phyloP scores from a whole-genome alignment of 1,140 invertebrate genomes.

The Drosophila bocki region DNA sequence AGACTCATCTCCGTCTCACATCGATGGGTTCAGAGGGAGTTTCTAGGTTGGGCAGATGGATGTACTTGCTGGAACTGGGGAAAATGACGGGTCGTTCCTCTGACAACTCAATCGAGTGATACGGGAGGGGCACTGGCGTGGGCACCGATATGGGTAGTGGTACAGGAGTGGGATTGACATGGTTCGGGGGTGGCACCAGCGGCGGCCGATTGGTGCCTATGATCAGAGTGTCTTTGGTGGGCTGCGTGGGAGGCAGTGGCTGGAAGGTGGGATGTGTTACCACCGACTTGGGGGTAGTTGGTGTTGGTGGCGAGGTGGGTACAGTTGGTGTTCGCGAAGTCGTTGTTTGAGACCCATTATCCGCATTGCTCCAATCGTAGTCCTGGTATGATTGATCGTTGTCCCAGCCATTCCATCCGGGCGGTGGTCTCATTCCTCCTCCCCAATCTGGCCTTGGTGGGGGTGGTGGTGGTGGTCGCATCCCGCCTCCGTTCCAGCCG shows the following conservation, averaged over 20 bases:
- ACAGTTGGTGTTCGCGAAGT: constrained; percentile 1
- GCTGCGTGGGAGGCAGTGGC: constrained; percentile 20
- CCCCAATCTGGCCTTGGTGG: constrained; percentile 25
- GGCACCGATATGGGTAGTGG: constrained; percentile 5
- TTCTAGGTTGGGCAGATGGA: constrained; percentile 19
- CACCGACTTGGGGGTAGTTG: constrained; percentile 3
- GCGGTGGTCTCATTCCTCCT: constrained; percentile 16
- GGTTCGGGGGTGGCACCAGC: constrained; percentile 25
- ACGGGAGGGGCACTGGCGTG: not conserved
- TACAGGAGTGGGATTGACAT: not conserved
- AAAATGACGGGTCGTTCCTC: constrained; percentile 45
- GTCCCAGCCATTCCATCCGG: constrained; percentile 35
- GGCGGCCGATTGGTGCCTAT: constrained; percentile 57
- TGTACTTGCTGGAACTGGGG: constrained; percentile 38
- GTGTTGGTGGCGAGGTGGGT: constrained; percentile 2
- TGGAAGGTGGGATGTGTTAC: constrained; percentile 13
- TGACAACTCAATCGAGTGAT: constrained; percentile 23
- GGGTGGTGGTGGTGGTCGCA: constrained; percentile 14
- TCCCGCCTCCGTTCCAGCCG: constrained; percentile 20
- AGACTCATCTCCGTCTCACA: constrained; percentile 45
- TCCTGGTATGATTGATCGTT: constrained; percentile 16
- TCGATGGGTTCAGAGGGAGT: constrained; percentile 29
- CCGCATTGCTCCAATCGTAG: not conserved
- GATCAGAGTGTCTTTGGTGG: constrained; percentile 37
- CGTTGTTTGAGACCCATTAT: not conserved